Conservation (phyloP, 2,113 vertebrate genomes). For the Anoplopoma fimbria region DNA sequence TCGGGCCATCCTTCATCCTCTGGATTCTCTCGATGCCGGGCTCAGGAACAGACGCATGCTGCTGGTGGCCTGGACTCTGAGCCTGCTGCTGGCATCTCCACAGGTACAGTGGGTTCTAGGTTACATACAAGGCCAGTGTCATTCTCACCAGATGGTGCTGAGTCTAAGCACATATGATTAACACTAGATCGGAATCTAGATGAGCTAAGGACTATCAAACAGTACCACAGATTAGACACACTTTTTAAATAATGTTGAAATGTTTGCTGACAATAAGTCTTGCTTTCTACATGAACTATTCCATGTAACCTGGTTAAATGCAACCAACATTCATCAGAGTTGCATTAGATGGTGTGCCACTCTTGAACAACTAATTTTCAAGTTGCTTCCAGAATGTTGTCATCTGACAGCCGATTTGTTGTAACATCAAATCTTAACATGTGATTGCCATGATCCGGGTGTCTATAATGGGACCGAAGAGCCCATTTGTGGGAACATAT, state of each 20-base stretch:
- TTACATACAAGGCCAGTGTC: background rate
- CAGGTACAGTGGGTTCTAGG: conserved; percentile 66
- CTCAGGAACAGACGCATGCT: conserved; percentile 80
- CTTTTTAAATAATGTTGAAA: background rate
- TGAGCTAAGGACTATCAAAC: background rate
- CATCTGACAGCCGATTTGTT: background rate
- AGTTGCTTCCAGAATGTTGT: background rate
- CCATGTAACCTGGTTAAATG: background rate
- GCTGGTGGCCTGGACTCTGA: conserved; percentile 79
- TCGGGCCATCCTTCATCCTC: conserved; percentile 79
- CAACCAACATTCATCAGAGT: background rate
- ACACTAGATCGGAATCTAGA: background rate
- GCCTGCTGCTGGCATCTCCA: conserved; percentile 79
- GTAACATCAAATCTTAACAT: background rate
- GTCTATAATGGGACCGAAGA: background rate
- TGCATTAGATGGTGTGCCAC: background rate
- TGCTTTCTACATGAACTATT: background rate
- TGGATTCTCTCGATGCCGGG: conserved; percentile 77
- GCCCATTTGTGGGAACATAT: background rate
- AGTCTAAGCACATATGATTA: background rate
- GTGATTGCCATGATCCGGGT: too few species aligned
- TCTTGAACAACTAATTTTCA: background rate
- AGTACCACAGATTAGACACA: background rate
- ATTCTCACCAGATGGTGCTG: background rate
- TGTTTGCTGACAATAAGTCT: too few species aligned